phyloP scores from a whole-genome alignment of 2,797 vertebrate species.

The Poliocrania exsul region DNA sequence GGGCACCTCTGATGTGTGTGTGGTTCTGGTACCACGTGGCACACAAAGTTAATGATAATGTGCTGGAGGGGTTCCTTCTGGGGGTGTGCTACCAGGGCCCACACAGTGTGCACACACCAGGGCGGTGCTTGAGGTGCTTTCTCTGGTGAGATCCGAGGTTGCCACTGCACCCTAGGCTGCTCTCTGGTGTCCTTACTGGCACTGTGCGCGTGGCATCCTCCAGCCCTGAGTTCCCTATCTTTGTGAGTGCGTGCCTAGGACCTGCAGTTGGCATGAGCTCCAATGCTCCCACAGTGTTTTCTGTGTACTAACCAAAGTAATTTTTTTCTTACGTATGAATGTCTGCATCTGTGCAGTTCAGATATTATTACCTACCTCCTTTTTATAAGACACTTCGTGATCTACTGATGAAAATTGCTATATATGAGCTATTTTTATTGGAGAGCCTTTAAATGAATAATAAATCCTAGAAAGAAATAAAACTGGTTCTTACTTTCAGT shows the following conservation, averaged over 20 bases:
- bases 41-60: rapidly evolving
- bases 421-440: not conserved
- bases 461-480: not conserved
- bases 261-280: not conserved
- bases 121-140: rapidly evolving
- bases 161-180: not conserved
- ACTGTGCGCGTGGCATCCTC: rapidly evolving
- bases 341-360: not conserved
- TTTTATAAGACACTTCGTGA: not conserved
- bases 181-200: not conserved
- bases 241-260: rapidly evolving
- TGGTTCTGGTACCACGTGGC: not conserved
- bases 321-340: not conserved
- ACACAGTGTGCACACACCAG: rapidly evolving
- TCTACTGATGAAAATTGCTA: not conserved
- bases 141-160: not conserved
- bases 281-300: not conserved
- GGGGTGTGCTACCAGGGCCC: too few species aligned
- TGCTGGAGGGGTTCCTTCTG: not conserved
- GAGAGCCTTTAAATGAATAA: not conserved
- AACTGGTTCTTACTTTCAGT: not conserved
- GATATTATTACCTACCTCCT: not conserved
- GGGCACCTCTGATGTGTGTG: not conserved
- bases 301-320: not conserved
- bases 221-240: not conserved